Conservation (phyloP, 2,888 invertebrate species). For the Mythimna albipuncta region DNA sequence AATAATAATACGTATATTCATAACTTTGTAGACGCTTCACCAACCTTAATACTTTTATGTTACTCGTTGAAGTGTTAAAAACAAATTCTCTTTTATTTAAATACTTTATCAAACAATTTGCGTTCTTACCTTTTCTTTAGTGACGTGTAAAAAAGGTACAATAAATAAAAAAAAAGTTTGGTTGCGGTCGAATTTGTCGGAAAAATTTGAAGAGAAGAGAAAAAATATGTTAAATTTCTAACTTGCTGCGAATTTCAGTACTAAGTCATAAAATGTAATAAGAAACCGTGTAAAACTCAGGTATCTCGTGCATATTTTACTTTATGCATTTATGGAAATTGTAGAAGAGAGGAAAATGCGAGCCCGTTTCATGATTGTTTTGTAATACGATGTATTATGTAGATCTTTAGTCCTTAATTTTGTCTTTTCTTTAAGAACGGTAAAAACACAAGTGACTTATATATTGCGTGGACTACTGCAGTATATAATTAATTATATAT, state of each 20-base stretch:
- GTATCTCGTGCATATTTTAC: conserved; percentile 20
- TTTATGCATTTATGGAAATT: conserved; percentile 28
- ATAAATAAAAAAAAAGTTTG: neutral
- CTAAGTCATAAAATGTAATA: conserved; percentile 29
- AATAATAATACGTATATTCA: conserved; percentile 2
- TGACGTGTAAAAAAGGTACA: conserved; percentile 30
- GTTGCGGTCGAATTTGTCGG: too few relatives aligned
- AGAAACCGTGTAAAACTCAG: neutral
- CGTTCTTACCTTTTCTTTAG: conserved; percentile 17
- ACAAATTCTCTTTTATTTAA: conserved; percentile 32
- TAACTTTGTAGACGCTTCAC: neutral
- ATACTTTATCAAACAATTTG: conserved; percentile 25
- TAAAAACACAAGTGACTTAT: too few relatives aligned
- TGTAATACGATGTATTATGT: neutral
- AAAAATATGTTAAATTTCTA: conserved; percentile 10
- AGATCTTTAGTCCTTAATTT: conserved; percentile 2
- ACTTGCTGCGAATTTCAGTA: conserved; percentile 17
- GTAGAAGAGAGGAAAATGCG: neutral
- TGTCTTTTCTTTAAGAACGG: neutral
- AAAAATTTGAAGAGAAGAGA: neutral
- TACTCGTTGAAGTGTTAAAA: conserved; percentile 37
- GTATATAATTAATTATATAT: too few relatives aligned
- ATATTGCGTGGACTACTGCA: too few relatives aligned
- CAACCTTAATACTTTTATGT: conserved; percentile 7
- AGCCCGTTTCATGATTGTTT: conserved; percentile 1